Conservation (phyloP, 2,797 vertebrate species). For the Lepus townsendii region DNA sequence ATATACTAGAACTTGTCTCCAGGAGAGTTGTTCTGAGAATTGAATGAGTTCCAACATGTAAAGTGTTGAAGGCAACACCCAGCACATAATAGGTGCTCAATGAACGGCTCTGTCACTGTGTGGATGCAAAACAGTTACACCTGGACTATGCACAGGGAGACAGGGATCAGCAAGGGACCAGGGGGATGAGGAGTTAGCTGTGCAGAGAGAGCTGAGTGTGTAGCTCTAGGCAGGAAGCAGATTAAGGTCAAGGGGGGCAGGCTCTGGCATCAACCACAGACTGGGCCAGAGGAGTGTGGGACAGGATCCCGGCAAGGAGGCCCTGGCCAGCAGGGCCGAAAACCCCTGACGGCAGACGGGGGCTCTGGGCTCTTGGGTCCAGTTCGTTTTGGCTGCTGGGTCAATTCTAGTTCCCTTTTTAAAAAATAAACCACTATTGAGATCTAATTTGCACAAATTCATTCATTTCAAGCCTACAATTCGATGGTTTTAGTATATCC, state of each 20-base stretch:
- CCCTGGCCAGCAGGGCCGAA: background rate
- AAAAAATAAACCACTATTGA: background rate
- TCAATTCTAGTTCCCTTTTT: background rate
- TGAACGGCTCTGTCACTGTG: too few relatives aligned
- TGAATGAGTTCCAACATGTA: background rate
- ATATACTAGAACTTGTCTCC: background rate
- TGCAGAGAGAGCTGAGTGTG: background rate
- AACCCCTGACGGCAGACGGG: background rate
- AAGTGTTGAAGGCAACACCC: background rate
- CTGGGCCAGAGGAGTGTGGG: background rate
- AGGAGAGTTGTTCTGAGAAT: background rate
- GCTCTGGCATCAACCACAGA: background rate
- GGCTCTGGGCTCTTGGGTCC: background rate
- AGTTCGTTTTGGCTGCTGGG: background rate
- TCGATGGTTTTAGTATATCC: background rate
- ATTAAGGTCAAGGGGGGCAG: background rate
- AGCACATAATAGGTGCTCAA: background rate
- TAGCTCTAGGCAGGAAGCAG: background rate
- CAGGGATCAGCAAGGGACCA: background rate
- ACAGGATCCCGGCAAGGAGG: background rate
- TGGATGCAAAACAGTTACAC: background rate
- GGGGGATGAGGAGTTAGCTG: background rate
- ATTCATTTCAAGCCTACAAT: background rate
- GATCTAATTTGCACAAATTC: background rate
- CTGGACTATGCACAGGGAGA: background rate